Base-by-base conservation (phyloP, 2,113 vertebrate genomes). In the Atherinomorus stipes region DNA sequence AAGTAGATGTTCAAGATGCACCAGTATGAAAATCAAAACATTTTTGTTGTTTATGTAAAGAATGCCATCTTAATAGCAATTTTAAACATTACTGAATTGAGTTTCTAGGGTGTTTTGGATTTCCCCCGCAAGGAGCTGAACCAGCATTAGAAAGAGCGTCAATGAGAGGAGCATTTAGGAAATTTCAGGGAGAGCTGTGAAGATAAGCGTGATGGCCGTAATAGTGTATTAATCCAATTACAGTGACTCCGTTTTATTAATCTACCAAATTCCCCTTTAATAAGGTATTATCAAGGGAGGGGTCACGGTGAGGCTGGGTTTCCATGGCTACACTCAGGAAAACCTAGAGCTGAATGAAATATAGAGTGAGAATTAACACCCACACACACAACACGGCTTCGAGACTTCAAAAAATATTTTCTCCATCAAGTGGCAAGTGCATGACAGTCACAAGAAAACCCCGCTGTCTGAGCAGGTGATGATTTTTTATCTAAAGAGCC, bases 171-270 rank as follows among this genome's bases (percentile, higher is more conserved):
- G 80, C 74, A 59, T 84, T 75, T 71, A 71, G 59, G 71, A 85
- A 66, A 86, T 87, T 83, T 83, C 66, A 69, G 62, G 67, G 49
- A 61, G 75, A 78, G 76, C 78, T 72, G 79, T 74, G 65, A 68
- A 88, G 85, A 91, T 85, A 85, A 88, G 78, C 60, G 9, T 72
- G 87, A 85, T 71, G 54, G 54, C 74, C 84, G 69, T 85, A 75
- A 85, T 81, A 57, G 57, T 67, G 73, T 23, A 80, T 74, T 88
- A 87, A 91, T 90, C 82, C 72, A 82, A 86, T 92, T 87, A 87
- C 74, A 71, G 83, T 75, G 56, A 78, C 87, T 83, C 52, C 38
- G 85, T 85, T 84, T 84, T 56, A 78, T 80, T 68, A 76, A 81
- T 88, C 90, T 79, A 77, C 72, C 75, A 56, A 76, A 75, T 80